Evolutionary conservation across 2,113 vertebrate species (phyloP), one percentile per base, ranked within the genome.

Genomic region (Thunnus maccoyii): DNA sequence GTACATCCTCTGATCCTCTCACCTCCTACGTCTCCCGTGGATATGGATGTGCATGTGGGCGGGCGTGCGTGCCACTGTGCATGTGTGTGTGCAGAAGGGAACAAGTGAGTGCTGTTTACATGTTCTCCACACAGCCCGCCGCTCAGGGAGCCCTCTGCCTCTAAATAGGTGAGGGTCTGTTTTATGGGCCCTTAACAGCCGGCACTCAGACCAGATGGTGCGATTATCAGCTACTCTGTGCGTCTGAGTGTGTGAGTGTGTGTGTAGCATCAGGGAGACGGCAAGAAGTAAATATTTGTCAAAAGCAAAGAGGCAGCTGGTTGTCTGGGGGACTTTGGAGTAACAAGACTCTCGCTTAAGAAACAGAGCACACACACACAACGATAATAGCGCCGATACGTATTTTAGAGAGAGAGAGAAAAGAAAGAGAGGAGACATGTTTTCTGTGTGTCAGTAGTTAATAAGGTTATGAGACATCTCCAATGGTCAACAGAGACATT

Each of bases 251-350:
- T 65, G 79, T 44, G 72, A 13, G 73, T 72, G 83, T 65, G 46
- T 78, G 20, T 75, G 74, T 68, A 58, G 58, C 52, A 56, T 75
- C 70, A 73, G 81, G 56, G 71, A 76, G 65, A 78, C 66, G 71
- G 70, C 52, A 91, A 88, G 82, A 80, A 85, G 91, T 93, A 90
- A 92, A 93, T 92, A 92, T 93, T 92, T 94, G 90, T 86, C 86
- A 73, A 80, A 88, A 83, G 79, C 82, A 75, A 86, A 92, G 82
- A 81, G 83, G 90, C 90, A 89, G 86, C 80, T 88, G 88, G 81
- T 86, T 81, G 88, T 91, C 86, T 76, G 48, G 83, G 82, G 77
- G 88, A 82, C 72, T 91, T 88, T 15, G 73, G 75, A 82, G 32
- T 69, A 79, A 78, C 79, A 80, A 88, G 71, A 68, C 62, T 65